Base-by-base conservation (phyloP, 2,113 vertebrate genomes). In the Cynocephalus volans region DNA sequence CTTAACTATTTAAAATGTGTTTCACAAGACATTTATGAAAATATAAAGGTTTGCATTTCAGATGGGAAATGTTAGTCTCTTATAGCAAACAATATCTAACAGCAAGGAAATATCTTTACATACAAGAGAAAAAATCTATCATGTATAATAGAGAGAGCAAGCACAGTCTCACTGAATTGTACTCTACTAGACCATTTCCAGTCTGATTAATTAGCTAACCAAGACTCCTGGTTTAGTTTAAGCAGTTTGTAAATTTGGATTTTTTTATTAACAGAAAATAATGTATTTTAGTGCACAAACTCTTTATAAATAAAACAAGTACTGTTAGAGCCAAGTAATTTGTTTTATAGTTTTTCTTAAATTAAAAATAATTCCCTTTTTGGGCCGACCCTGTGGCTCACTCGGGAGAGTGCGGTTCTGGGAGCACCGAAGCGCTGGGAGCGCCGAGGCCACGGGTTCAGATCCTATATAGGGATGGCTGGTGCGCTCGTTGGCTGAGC, bases 11-110 rank as follows among this genome's bases (percentile, higher is more conserved):
- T 73, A 81, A 64, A 41, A 83, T 60, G 24, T 84, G 6, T 79
- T 81, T 88, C 48, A 88, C 33, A 80, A 69, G 60, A 88, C 12
- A 70, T 79, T 88, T 56, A 93, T 60, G 21, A 87, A 97, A 89
- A 90, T 48, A 86, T 4, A 70, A 87, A 94, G 8, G 41, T 67
- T 88, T 92, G 45, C 48, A 82, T 88, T 97, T 86, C 31, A 86
- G 31, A n/a, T 52, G 45, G 56, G 56, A 94, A 95, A 86, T 70
- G 21, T 17, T 41, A 80, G 60, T 14, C 54, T 86, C 3, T 72
- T 85, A 1, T 45, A 89, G 13, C 48, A 60, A 96, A 69, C 8
- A 88, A 50, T 82, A 85, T 62, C 56, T 79, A 36, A 77, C 17
- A 96, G n/a, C 56, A 91, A 88, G 54, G 3, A 91, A 80, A 80